phyloP scores from a whole-genome alignment of 2,888 invertebrate genomes.

The Spilarctia lutea region DNA sequence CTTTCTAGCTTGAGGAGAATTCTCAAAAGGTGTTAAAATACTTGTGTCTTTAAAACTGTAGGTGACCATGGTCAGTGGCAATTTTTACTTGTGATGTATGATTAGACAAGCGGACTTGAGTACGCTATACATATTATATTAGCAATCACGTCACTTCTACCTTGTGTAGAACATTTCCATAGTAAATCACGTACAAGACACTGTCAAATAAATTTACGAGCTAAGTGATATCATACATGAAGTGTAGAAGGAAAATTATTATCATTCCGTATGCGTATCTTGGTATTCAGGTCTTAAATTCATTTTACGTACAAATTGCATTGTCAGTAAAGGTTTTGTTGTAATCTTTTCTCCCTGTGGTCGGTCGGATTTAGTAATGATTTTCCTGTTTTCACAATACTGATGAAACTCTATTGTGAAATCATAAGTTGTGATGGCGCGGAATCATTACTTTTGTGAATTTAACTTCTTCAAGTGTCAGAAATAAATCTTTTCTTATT shows the following conservation, averaged over 20 bases:
- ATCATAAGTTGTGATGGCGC: not conserved
- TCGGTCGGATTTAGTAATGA: not conserved
- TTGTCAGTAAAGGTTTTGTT: not conserved
- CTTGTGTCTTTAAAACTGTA: too few species aligned
- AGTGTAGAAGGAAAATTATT: not conserved
- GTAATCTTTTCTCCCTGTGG: not conserved
- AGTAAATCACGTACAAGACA: not conserved
- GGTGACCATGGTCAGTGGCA: too few species aligned
- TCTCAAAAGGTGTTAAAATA: too few species aligned
- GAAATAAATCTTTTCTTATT: not conserved
- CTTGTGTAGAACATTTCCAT: not conserved
- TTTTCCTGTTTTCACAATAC: not conserved
- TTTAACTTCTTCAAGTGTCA: not conserved
- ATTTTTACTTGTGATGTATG: too few species aligned
- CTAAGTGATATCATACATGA: not conserved
- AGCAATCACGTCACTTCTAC: not conserved
- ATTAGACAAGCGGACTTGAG: not conserved
- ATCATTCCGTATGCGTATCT: not conserved
- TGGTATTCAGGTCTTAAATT: conserved; percentile 3
- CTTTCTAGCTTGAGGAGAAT: too few species aligned
- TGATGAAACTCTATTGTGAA: not conserved
- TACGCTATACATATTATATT: not conserved
- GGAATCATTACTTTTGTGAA: not conserved
- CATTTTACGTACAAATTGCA: not conserved
- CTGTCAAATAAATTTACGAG: not conserved